Evolutionary conservation across 2,113 vertebrate species (phyloP).

Genomic region (Ariopsis seemanni): DNA sequence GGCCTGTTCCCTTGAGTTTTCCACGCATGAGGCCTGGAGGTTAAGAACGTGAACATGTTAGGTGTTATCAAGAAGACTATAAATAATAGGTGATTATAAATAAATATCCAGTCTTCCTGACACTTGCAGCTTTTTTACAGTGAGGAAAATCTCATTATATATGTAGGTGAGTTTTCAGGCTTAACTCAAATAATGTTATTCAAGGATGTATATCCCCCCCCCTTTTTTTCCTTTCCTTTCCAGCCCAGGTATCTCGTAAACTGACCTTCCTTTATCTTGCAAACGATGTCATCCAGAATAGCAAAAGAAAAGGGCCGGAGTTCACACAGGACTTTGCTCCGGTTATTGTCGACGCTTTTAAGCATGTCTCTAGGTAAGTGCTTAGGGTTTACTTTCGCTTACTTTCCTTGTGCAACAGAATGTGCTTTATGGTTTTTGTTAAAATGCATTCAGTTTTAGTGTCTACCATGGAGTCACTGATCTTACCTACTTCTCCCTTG

Average conservation of each 20-base stretch:
- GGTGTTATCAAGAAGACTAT: not conserved
- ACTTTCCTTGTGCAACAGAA: not conserved
- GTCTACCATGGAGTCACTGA: not conserved
- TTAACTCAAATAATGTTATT: not conserved
- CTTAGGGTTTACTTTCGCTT: not conserved
- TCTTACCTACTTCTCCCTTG: not conserved
- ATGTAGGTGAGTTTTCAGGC: not conserved
- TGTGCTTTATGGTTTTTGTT: not conserved
- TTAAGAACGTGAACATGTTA: not conserved
- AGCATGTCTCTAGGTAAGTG: constrained; percentile 91
- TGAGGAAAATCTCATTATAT: not conserved
- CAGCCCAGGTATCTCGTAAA: constrained; percentile 94
- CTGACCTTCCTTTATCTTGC: constrained; percentile 97
- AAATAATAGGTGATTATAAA: not conserved
- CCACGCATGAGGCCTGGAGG: not conserved
- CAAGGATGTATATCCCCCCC: no score
- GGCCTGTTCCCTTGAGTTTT: not conserved
- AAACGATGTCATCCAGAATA: constrained; percentile 99
- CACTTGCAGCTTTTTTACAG: not conserved
- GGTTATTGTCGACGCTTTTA: constrained; percentile 94
- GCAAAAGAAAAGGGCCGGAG: constrained; percentile 97
- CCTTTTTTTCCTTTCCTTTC: constrained; percentile 47
- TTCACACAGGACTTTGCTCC: constrained; percentile 98
- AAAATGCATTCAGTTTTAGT: not conserved
- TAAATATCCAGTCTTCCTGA: not conserved